Conservation (phyloP, 2,888 invertebrate genomes). For the Lycaena phlaeas region DNA sequence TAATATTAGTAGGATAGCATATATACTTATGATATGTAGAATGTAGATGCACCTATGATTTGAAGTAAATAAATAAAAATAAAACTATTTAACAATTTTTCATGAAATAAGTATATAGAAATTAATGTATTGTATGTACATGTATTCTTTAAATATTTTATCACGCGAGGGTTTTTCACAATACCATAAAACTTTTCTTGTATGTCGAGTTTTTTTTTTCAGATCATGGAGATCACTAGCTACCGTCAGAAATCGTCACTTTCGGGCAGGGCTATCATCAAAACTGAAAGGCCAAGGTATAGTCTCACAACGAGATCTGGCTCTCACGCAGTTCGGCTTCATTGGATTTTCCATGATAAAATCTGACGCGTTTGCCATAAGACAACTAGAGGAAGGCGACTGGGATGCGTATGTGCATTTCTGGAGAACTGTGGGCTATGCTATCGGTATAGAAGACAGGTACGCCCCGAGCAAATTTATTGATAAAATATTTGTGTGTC, state of each 20-base stretch:
- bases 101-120: no score
- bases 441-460: slow-evolving; percentile 88
- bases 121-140: no score
- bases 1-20: no score
- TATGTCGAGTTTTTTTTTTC: no score
- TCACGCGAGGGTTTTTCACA: no score
- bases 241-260: slow-evolving; percentile 78
- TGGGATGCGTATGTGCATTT: slow-evolving; percentile 85
- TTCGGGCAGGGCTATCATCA: slow-evolving; percentile 71
- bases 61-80: no score
- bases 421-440: slow-evolving; percentile 86
- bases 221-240: slow-evolving; percentile 80
- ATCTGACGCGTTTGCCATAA: slow-evolving; percentile 77
- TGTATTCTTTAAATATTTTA: no score
- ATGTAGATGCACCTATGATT: no score
- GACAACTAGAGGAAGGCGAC: slow-evolving; percentile 72
- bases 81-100: no score
- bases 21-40: no score
- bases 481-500: no score
- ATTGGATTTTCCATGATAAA: slow-evolving; percentile 81
- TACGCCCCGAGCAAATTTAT: slow-evolving; percentile 33
- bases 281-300: slow-evolving; percentile 57
- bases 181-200: no score
- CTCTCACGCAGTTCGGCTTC: slow-evolving; percentile 90
- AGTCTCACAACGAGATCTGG: slow-evolving; percentile 88